Base-by-base conservation (phyloP, 2,888 invertebrate species). In the Monopis laevigella region DNA sequence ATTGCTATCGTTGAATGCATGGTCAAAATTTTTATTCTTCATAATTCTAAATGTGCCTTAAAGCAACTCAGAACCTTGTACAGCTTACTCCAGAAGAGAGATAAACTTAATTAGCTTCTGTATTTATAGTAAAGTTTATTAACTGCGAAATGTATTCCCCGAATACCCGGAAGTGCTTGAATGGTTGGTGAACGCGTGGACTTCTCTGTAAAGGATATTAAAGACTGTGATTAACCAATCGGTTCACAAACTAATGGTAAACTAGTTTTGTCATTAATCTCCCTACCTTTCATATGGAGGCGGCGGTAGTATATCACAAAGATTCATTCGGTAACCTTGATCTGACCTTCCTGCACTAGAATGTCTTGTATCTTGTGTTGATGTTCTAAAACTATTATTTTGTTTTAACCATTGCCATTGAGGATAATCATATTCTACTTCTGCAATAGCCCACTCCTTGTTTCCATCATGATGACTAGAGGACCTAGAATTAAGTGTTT, bases 361-460 rank as follows among this genome's bases (percentile, higher is more conserved):
- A 46, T 66, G 71, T 51, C 66, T 64, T 18, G 59, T 54, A 44
- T 68, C 70, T 51, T 62, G 66, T 39, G 56, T 46, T 41, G 61
- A 62, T 39, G 73, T 70, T 48, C 77, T 67, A 55, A 80, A 80
- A 52, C 66, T 77, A 49, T 75, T 78, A 44, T 77, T 74, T 51
- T 73, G 65, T 11, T 69, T 73, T 43, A 80, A 50, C 80, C 78
- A 80, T 54, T 80, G 75, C 80, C 80, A 80, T 46, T 78, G 80
- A 8, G 80, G 78, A 48, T 80, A 80, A 53, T 80, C 80, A 41
- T 80, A 80, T 46, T 80, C 78, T 12, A 74, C 75, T 49, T 78
- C 78, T 11, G 74, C 62, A 51, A 75, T 65, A 4, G 51, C 52
- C 80, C 80, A 80, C 45, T 78, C 77, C 53, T 71, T 74, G 45